Conservation (phyloP, 2,888 invertebrate species). For the Diadegma fenestrale region DNA sequence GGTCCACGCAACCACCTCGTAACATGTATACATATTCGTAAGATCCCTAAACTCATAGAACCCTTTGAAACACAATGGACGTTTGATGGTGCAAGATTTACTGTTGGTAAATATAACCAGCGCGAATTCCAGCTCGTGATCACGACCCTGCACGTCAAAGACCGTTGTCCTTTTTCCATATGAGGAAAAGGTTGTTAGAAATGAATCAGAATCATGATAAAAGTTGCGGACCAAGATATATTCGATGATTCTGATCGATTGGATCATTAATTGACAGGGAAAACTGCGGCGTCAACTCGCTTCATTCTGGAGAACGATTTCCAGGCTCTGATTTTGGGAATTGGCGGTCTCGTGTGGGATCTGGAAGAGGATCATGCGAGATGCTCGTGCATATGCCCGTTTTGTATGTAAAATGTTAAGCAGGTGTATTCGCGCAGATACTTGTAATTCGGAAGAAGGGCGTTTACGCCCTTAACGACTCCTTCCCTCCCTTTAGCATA, state of each 20-base stretch:
- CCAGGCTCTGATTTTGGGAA: slow-evolving; percentile 60
- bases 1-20: neutral
- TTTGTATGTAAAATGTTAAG: slow-evolving; percentile 7
- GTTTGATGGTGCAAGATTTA: slow-evolving; percentile 83
- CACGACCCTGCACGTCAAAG: neutral
- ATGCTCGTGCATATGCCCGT: slow-evolving; percentile 14
- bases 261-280: slow-evolving; percentile 54
- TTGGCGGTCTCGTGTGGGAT: neutral
- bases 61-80: slow-evolving; percentile 71
- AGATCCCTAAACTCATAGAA: slow-evolving; percentile 72
- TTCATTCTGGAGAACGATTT: slow-evolving; percentile 27
- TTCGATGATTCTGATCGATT: neutral
- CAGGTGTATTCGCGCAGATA: slow-evolving; percentile 15
- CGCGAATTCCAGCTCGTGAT: slow-evolving; percentile 77
- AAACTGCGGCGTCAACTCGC: slow-evolving; percentile 2
- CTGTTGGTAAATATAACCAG: slow-evolving; percentile 79
- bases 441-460: slow-evolving; percentile 45
- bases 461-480: slow-evolving; percentile 33
- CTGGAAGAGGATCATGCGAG: slow-evolving; percentile 52
- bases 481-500: slow-evolving; percentile 56
- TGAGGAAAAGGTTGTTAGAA: neutral
- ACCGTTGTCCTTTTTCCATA: neutral
- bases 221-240: neutral
- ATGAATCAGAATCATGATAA: neutral
- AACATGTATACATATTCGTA: slow-evolving; percentile 31